A percentile compares a stretch with the other conserved stretches of the same genome.
phyloP scores from a whole-genome alignment of 1,140 invertebrate genomes.

The Chlorops oryzae region DNA sequence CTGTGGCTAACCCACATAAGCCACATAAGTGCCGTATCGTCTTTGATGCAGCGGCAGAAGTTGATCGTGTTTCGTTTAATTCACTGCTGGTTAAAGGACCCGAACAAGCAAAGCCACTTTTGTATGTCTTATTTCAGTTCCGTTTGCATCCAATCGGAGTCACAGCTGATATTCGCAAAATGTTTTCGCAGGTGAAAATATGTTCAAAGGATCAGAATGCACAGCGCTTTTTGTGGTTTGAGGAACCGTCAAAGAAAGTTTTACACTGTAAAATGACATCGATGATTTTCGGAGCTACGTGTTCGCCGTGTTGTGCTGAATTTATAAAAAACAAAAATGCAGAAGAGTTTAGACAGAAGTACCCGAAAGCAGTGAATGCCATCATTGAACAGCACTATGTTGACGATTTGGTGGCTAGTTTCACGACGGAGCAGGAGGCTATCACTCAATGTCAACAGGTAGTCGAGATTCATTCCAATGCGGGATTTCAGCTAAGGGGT shows the following conservation, averaged over 20 bases:
- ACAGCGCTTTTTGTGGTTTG: constrained; percentile 35
- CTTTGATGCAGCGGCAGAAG: too few species aligned
- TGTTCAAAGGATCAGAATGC: too few species aligned
- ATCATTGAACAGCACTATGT: constrained; percentile 38
- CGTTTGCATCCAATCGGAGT: too few species aligned
- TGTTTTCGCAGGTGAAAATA: too few species aligned
- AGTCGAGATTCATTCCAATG: constrained; percentile 13
- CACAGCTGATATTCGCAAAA: too few species aligned
- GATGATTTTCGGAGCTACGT: constrained; percentile 35
- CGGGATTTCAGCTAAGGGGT: constrained; percentile 19
- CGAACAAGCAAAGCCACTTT: too few species aligned
- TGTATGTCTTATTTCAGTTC: too few species aligned
- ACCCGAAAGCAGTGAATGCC: constrained; percentile 26
- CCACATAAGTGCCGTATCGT: too few species aligned
- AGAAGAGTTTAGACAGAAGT: constrained; percentile 4
- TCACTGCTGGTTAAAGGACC: too few species aligned
- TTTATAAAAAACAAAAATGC: constrained; percentile 32
- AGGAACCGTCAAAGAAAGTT: constrained; percentile 5
- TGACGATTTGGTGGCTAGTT: constrained; percentile 38
- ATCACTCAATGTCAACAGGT: constrained; percentile 17
- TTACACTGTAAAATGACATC: constrained; percentile 28
- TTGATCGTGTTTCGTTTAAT: too few species aligned
- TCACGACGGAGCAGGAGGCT: constrained; percentile 14
- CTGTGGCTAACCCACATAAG: too few species aligned
- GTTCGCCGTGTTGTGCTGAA: constrained; percentile 29